phyloP scores from a whole-genome alignment of 2,888 invertebrate genomes.

The Zonitis immaculata region DNA sequence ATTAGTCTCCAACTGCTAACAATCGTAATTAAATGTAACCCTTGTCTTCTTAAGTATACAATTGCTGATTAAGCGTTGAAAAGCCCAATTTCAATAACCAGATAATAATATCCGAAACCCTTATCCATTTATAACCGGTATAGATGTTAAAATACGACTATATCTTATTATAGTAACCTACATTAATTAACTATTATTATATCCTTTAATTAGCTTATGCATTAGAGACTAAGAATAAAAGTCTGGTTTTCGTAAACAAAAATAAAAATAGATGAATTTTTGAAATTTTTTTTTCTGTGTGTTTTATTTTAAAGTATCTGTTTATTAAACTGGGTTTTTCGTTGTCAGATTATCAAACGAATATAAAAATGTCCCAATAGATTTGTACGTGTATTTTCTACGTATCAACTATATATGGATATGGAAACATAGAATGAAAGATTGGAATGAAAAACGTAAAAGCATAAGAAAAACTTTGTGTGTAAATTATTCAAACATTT shows the following conservation, averaged over 20 bases:
- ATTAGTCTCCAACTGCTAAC: constrained; percentile 7
- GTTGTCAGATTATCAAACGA: no score
- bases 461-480: constrained; percentile 15
- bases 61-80: constrained; percentile 13
- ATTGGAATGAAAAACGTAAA: neutral
- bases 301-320: no score
- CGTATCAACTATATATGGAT: neutral
- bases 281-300: no score
- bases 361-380: no score
- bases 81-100: constrained; percentile 12
- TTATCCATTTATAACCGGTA: neutral
- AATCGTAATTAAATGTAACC: constrained; percentile 12
- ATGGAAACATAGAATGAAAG: neutral
- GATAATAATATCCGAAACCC: neutral
- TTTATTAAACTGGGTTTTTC: no score
- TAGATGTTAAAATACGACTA: no score
- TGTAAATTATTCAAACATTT: constrained; percentile 28
- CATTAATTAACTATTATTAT: no score
- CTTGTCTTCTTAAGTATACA: constrained; percentile 17
- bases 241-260: no score
- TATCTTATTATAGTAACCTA: no score
- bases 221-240: no score
- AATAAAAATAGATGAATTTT: no score
- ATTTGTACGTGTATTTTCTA: constrained; percentile 5
- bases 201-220: no score